Evolutionary conservation across 2,113 vertebrate species (phyloP).

Genomic region (Lepus europaeus): DNA sequence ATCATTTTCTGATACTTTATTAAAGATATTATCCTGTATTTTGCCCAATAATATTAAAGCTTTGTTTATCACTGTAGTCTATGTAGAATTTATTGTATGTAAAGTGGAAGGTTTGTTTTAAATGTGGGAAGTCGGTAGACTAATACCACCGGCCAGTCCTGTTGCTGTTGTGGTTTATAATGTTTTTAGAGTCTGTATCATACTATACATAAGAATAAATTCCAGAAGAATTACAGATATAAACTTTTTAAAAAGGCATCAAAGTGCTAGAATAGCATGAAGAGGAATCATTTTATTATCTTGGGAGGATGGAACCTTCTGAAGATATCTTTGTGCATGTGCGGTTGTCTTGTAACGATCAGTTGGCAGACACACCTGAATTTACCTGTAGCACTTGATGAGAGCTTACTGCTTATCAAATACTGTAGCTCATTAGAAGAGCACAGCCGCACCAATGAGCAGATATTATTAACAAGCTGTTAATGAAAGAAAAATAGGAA

Average conservation of each 20-base stretch:
- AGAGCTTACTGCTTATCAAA: not conserved
- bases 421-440: not conserved
- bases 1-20: not conserved
- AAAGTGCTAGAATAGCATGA: not conserved
- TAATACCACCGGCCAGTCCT: not conserved
- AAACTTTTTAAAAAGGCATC: not conserved
- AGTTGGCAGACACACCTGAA: not conserved
- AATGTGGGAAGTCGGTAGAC: not conserved
- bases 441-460: not conserved
- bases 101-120: not conserved
- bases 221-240: not conserved
- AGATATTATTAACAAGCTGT: not conserved
- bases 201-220: not conserved
- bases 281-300: not conserved
- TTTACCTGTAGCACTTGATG: not conserved
- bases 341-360: not conserved
- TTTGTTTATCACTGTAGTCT: not conserved
- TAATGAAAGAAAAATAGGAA: not conserved
- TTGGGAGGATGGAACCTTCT: not conserved
- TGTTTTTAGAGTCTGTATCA: not conserved
- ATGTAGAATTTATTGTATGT: not conserved
- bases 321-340: not conserved
- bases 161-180: not conserved
- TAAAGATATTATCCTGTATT: not conserved
- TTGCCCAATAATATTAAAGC: not conserved